Conservation (phyloP, 1,140 invertebrate genomes). For the Vanessa tameamea region DNA sequence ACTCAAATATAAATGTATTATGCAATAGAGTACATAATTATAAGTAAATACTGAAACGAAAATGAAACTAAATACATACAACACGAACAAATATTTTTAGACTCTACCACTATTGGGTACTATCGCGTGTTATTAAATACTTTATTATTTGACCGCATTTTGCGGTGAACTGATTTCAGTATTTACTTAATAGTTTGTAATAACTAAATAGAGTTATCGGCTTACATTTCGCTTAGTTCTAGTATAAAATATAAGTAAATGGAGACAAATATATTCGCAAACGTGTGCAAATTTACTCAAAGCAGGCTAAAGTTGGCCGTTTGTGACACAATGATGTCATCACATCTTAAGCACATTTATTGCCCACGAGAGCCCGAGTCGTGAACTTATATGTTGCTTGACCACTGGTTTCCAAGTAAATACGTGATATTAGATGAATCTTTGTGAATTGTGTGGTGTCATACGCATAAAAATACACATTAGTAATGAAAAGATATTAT, state of each 20-base stretch:
- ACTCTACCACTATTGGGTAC: not conserved
- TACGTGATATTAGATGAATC: conserved; percentile 24
- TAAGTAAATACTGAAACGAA: too few species aligned
- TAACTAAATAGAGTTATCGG: conserved; percentile 4
- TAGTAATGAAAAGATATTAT: conserved; percentile 6
- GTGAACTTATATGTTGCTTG: conserved; percentile 34
- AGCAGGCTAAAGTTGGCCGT: conserved; percentile 34
- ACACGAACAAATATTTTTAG: not conserved
- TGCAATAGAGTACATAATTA: too few species aligned
- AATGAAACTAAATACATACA: too few species aligned
- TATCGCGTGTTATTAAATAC: conserved; percentile 8
- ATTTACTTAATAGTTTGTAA: not conserved
- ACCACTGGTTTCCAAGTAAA: conserved; percentile 39
- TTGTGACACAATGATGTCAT: conserved; percentile 51
- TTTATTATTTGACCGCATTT: conserved; percentile 32
- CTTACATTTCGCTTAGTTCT: conserved; percentile 4
- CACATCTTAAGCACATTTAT: conserved; percentile 34
- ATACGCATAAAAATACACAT: conserved; percentile 27
- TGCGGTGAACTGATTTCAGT: conserved; percentile 26
- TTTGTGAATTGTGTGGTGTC: conserved; percentile 30
- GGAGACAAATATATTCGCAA: conserved; percentile 9
- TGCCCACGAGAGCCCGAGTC: conserved; percentile 39
- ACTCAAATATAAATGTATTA: too few species aligned
- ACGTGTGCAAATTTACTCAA: conserved; percentile 30
- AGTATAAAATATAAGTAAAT: conserved; percentile 25